Evolutionary conservation across 2,888 invertebrate genomes (phyloP).

Genomic region (Trissolcus japonicus): DNA sequence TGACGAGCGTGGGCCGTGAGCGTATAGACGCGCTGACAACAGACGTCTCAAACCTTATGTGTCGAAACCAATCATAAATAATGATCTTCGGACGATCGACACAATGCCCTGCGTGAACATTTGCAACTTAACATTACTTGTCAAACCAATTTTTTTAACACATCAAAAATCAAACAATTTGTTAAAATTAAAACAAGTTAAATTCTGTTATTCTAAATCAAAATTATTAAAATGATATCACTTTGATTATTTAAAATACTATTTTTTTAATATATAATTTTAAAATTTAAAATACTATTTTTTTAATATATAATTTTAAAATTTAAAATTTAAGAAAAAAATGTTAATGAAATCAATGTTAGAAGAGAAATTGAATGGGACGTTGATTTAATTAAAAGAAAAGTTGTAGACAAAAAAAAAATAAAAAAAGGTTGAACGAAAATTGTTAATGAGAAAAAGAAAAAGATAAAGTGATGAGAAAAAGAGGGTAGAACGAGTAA

Average conservation of each 20-base stretch:
- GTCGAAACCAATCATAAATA: conserved; percentile 69
- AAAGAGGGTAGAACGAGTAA: conserved; percentile 38
- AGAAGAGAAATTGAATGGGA: no score
- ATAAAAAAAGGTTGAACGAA: neutral
- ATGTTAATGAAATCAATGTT: neutral
- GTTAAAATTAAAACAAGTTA: neutral
- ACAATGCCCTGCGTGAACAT: conserved; percentile 46
- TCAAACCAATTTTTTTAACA: neutral
- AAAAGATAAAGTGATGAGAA: conserved; percentile 22
- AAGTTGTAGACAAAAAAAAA: no score
- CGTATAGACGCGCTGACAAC: conserved; percentile 62
- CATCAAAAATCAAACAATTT: neutral
- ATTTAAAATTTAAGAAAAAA: neutral
- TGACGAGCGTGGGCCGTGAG: conserved; percentile 62
- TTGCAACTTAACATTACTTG: conserved; percentile 21
- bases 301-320: neutral
- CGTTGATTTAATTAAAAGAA: no score
- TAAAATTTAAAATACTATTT: neutral
- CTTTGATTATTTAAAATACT: no score
- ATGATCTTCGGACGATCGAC: conserved; percentile 68
- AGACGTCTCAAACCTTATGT: conserved; percentile 65
- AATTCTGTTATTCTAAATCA: neutral
- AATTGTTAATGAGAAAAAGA: conserved; percentile 10
- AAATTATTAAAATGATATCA: no score
- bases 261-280: no score